Base-by-base conservation (phyloP, 2,888 invertebrate genomes). In the Tachina fera region DNA sequence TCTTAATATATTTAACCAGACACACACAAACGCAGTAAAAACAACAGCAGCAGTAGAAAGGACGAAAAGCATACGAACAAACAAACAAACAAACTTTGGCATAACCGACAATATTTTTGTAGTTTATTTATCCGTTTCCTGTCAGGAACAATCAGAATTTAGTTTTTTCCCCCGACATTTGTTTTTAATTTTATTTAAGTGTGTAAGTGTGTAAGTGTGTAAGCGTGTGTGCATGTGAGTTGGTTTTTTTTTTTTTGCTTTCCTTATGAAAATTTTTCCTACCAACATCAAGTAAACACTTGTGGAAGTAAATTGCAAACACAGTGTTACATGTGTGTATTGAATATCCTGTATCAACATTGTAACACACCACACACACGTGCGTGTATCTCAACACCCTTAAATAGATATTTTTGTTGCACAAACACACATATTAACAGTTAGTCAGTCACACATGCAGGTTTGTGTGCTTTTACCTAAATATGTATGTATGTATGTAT, bases 81-180 rank as follows among this genome's bases (percentile, higher is more conserved):
- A 65, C 47, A 60, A 22, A 49, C 19, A 60, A 87, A 86, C 76
- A 83, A 87, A 87, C 76, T 87, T 87, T 86, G 79, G 76, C 82
- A 86, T 71, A 83, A 85, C 85, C 76, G 80, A 74, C 85, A 78
- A 74, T 74, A 83, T 71, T 80, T 87, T 72, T 79, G 79, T 68
- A 83, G 76, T 87, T 87, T 84, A 86, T 83, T 87, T 87, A 86
- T 86, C 87, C 86, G 87, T 87, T 87, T 87, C 86, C 87, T 87
- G 82, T 87, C 88, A 87, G 87, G 86, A 88, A 87, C 88, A 87
- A 88, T 88, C 87, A 88, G 80, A 87, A 87, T 87, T 85, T 78
- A 84, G 85, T 77, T 85, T 70, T 53, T 47, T 22, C 49, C 9
- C 63, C 49, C 39, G 13, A 58, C 53, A 53, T 63, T 75, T 71